Evolutionary conservation across 1,140 invertebrate genomes (phyloP), one percentile per base, ranked within the genome.

Genomic region (Prorops nasuta): DNA sequence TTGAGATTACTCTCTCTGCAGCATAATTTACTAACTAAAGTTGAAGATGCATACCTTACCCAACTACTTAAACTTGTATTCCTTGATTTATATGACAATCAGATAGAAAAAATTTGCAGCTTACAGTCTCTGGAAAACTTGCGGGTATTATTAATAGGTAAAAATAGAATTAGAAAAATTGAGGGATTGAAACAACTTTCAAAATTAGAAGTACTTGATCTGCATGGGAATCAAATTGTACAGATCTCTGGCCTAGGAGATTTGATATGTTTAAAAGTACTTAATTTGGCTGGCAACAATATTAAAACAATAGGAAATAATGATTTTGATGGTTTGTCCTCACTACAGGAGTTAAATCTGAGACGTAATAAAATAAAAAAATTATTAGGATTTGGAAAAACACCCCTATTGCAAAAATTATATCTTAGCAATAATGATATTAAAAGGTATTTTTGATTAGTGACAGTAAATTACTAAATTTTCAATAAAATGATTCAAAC

Each of bases 81-180:
- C 67, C 82, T 97, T 36, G 94, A 97, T 73, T 77, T 97, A 3
- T 96, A 96, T 74, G 91, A 95, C 72, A 97, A 97, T 77, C 90
- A 94, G 72, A 86, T 97, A 31, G 92, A 94, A 49, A 86, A 85
- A 64, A 88, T 96, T 39, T 83, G 82, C 34, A 88, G 83, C 49
- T 77, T 96, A 22, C 84, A 88, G 53, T 78, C 82, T 37, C 79
- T 95, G 6, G 84, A 84, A 37, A 89, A 87, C 66, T 78, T 96
- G 8, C 77, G 91, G 58, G 92, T 96, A 3, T 78, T 96, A 37
- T 81, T 96, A 49, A 82, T 96, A 63, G 93, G 93, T 6, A 96
- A 95, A 77, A 95, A 96, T 73, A 86, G 89, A 77, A 73, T 82
- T 17, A 80, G 70, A 44, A 79, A 77, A 40, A 81, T 81, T 3